Evolutionary conservation across 1,140 invertebrate genomes (phyloP).

Genomic region (Pectinophora gossypiella): DNA sequence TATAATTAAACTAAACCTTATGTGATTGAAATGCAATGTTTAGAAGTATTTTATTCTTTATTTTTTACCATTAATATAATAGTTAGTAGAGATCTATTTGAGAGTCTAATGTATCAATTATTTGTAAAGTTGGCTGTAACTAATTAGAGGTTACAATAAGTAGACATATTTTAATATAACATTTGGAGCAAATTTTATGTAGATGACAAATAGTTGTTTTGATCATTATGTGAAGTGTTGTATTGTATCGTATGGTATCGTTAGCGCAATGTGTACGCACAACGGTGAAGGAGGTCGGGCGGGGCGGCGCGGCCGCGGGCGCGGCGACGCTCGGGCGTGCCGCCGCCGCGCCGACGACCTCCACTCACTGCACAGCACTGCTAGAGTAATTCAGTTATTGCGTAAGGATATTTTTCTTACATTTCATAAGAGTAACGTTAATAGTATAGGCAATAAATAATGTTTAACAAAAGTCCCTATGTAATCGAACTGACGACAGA

Average conservation of each 20-base stretch:
- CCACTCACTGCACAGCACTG: slow-evolving; percentile 66
- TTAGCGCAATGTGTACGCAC: slow-evolving; percentile 70
- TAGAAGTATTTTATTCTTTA: slow-evolving; percentile 76
- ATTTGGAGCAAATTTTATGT: slow-evolving; percentile 75
- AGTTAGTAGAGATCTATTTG: slow-evolving; percentile 75
- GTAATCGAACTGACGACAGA: slow-evolving; percentile 74
- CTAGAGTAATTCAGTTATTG: slow-evolving; percentile 71
- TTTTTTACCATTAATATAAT: slow-evolving; percentile 73
- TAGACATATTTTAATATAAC: slow-evolving; percentile 75
- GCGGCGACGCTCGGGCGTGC: slow-evolving; percentile 3
- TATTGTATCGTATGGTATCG: slow-evolving; percentile 50
- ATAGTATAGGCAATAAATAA: slow-evolving; percentile 71
- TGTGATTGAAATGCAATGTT: slow-evolving; percentile 76
- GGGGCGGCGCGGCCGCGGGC: slow-evolving; percentile 6
- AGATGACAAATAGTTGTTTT: slow-evolving; percentile 72
- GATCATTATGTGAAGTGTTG: slow-evolving; percentile 73
- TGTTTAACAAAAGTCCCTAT: slow-evolving; percentile 74
- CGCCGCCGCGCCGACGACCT: neutral
- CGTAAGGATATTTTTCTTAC: slow-evolving; percentile 73
- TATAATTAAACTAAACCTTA: slow-evolving; percentile 74
- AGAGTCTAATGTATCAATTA: slow-evolving; percentile 76
- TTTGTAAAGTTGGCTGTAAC: slow-evolving; percentile 75
- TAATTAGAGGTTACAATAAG: slow-evolving; percentile 74
- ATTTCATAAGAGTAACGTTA: slow-evolving; percentile 69
- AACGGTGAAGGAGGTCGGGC: slow-evolving; percentile 39